Evolutionary conservation across 2,888 invertebrate genomes (phyloP), one percentile per base, ranked within the genome.

Genomic region (Folsomia candida): DNA sequence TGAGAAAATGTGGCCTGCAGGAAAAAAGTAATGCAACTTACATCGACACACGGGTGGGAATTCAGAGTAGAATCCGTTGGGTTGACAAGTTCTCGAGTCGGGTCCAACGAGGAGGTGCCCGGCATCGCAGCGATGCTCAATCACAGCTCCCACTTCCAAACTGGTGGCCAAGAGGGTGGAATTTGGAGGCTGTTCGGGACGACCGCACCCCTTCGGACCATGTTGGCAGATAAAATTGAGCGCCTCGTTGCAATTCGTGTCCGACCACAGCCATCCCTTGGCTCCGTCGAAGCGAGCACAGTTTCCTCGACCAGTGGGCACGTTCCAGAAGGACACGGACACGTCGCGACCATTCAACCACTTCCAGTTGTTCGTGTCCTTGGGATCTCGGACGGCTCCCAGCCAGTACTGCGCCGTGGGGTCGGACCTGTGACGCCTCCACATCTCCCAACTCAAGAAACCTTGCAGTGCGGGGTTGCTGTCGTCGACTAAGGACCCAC

Each of bases 201-300:
- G 87, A 11, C 95, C 95, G 82, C 95, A 95, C 0, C 93, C 91
- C 81, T 91, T 91, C 0, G 95, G 94, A 82, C 93, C 92, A 84
- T 95, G 94, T 84, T 95, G 95, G 83, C 95, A 95, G 76, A 95
- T 94, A 84, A 90, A 95, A 84, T 94, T 94, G 77, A 94, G 85
- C 79, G 89, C 88, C 66, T 90, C 88, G 73, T 89, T 88, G 83
- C 95, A 95, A 82, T 93, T 91, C 25, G 94, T 94, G 82, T 94
- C 94, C 1, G 93, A 92, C 95, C 95, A 95, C 0, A 95, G 87
- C 94, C 95, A 95, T 27, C 94, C 94, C 82, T 93, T 93, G 81
- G 92, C 91, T 73, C 95, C 94, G 82, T 95, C 94, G 83, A 92
- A 95, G 65, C 93, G 86, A 1, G 94, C 92, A 82, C 95, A 95